Evolutionary conservation across 2,797 vertebrate species (phyloP).

Genomic region (Todus mexicanus): DNA sequence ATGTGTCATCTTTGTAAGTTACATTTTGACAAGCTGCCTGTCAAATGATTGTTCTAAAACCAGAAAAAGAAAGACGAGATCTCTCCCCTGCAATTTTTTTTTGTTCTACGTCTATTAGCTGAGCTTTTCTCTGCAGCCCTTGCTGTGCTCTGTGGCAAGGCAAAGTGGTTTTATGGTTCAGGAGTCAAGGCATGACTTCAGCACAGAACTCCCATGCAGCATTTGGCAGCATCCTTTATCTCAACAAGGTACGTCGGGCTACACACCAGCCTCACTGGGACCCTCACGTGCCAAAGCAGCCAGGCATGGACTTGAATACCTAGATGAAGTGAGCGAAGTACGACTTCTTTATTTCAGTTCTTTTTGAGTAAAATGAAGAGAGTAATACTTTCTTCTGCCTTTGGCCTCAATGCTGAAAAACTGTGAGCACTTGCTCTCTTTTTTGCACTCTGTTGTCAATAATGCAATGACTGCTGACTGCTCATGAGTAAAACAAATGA

Average conservation of each 20-base stretch:
- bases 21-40: constrained; percentile 34
- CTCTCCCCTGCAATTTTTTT: background rate
- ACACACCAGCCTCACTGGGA: background rate
- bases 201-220: background rate
- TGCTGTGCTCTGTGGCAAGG: background rate
- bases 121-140: background rate
- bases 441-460: background rate
- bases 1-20: background rate
- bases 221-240: background rate
- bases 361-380: background rate
- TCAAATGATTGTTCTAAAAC: constrained; percentile 21
- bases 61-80: background rate
- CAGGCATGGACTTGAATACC: background rate
- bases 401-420: background rate
- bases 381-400: background rate
- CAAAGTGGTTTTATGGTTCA: background rate
- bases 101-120: background rate
- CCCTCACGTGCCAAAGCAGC: background rate
- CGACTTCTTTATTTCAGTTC: background rate
- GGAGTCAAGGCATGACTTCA: background rate
- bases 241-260: background rate
- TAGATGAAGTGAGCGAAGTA: background rate
- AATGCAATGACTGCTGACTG: background rate
- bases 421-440: background rate
- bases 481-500: background rate